Percentiles rank a stretch among this genome's conserved stretches.
These are phyloP conservation scores for Metacarcinus magister DNA, from an alignment of 2,888 invertebrate species.

Conservation along the genomic window DNA sequence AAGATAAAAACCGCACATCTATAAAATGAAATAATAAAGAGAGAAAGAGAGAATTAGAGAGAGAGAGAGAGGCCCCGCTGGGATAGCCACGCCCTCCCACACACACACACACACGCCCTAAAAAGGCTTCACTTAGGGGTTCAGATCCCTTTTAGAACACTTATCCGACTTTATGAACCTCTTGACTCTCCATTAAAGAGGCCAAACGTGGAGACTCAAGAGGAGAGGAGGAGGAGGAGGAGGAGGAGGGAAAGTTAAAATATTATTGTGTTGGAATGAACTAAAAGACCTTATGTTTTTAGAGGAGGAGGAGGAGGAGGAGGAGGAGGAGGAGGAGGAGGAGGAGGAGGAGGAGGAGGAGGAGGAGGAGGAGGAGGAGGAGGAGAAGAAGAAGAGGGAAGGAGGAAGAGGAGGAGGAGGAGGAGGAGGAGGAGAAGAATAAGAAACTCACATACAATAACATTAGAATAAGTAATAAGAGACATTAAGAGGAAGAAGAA, in stretches of 20 bases:
- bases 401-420: no score
- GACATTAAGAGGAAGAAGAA: background rate
- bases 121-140: constrained; percentile 3
- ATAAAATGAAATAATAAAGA: background rate
- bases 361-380: no score
- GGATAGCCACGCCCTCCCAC: no score
- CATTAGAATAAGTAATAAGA: no score
- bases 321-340: background rate
- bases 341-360: no score
- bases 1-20: no score
- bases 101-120: no score
- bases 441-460: no score
- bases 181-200: background rate
- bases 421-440: no score
- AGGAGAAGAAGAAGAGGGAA: no score
- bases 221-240: background rate
- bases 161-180: no score
- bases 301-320: background rate
- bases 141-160: constrained; percentile 4
- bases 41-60: constrained; percentile 6
- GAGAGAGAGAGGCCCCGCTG: no score
- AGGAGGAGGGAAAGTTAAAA: background rate
- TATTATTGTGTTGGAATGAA: background rate
- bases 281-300: background rate
- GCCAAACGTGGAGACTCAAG: background rate